Percentiles rank a stretch among this genome's conserved stretches.
These are phyloP conservation scores for Lithophane semibrunnea DNA, from an alignment of 2,888 invertebrate species.

Conservation along the genomic window DNA sequence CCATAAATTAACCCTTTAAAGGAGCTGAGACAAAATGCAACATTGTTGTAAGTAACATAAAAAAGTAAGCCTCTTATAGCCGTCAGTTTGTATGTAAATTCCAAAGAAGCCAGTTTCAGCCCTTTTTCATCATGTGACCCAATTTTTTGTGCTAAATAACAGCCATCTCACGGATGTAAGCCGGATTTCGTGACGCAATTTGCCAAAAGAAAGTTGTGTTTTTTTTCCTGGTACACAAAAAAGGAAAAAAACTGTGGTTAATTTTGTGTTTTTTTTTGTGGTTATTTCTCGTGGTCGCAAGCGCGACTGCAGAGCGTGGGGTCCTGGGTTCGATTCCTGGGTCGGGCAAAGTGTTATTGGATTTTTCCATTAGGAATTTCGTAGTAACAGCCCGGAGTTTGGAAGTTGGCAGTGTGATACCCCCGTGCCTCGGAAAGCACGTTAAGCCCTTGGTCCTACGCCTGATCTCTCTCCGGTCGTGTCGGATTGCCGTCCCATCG, in stretches of 20 bases:
- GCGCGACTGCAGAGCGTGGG: too few relatives aligned
- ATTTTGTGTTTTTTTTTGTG: neutral
- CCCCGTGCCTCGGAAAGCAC: too few relatives aligned
- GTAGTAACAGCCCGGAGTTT: too few relatives aligned
- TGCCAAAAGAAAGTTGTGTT: conserved; percentile 63
- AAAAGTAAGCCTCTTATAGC: neutral
- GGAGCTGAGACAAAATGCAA: conserved; percentile 16
- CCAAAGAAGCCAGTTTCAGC: conserved; percentile 34
- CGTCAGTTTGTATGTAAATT: conserved; percentile 41
- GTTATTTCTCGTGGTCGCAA: too few relatives aligned
- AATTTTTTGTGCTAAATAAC: conserved; percentile 56
- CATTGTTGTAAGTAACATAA: conserved; percentile 25
- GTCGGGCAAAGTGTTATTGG: too few relatives aligned
- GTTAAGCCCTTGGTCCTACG: too few relatives aligned
- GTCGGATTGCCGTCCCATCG: too few relatives aligned
- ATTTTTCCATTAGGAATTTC: too few relatives aligned
- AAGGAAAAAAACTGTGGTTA: neutral
- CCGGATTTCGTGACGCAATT: conserved; percentile 53
- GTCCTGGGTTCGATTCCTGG: too few relatives aligned
- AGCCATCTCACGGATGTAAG: conserved; percentile 34
- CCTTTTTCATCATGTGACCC: conserved; percentile 48
- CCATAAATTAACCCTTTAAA: conserved; percentile 24
- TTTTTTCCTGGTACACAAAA: conserved; percentile 10
- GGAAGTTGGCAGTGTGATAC: too few relatives aligned
- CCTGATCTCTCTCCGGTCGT: too few relatives aligned